Evolutionary conservation across 1,140 invertebrate species (phyloP).

Genomic region (Drosophila seguyi): DNA sequence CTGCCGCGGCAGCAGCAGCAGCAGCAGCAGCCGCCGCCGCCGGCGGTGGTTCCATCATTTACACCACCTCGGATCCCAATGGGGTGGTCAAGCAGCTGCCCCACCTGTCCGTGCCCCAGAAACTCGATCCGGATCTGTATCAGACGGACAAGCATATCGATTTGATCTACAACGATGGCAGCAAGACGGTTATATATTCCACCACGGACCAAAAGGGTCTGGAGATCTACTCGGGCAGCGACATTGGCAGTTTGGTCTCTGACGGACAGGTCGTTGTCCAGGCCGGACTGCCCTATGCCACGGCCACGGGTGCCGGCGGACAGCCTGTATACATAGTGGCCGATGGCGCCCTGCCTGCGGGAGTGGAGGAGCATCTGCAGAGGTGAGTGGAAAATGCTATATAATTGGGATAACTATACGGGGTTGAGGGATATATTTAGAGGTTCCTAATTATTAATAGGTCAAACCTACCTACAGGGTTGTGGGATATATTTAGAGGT

Average conservation of each 20-base stretch:
- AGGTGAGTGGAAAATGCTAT: conserved; percentile 79
- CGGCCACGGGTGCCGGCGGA: conserved; percentile 64
- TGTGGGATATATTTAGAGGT: not conserved
- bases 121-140: conserved; percentile 79
- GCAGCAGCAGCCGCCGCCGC: conserved; percentile 39
- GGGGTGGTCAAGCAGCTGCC: conserved; percentile 86
- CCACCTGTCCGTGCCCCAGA: conserved; percentile 86
- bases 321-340: conserved; percentile 84
- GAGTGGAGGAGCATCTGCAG: conserved; percentile 80
- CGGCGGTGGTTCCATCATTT: conserved; percentile 79
- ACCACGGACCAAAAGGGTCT: conserved; percentile 87
- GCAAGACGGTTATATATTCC: conserved; percentile 92
- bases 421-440: not conserved
- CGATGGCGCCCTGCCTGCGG: conserved; percentile 63
- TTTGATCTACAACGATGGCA: conserved; percentile 92
- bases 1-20: conserved; percentile 48
- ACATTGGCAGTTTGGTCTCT: conserved; percentile 85
- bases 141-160: conserved; percentile 87
- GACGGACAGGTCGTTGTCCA: conserved; percentile 83
- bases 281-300: conserved; percentile 80
- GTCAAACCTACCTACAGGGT: no score
- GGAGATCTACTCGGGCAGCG: conserved; percentile 85
- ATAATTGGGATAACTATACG: no score
- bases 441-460: not conserved
- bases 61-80: conserved; percentile 81